These are phyloP conservation scores for Sebastes vulpes DNA, from an alignment of 2,797 vertebrate genomes.

Conservation along the genomic window DNA sequence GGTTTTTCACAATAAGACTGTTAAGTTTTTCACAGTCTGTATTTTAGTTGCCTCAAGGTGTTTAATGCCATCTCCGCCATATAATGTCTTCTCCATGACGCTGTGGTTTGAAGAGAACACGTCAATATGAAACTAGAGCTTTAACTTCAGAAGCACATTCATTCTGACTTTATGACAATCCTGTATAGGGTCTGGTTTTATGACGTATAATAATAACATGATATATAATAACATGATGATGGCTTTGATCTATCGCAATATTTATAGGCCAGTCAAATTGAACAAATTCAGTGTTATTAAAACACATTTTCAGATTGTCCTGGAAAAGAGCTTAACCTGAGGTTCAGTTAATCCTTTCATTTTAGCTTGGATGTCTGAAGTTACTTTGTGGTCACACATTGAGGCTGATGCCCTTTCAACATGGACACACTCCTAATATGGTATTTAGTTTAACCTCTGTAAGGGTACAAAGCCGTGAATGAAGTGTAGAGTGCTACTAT, in stretches of 20 bases:
- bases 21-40: neutral
- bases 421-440: neutral
- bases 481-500: neutral
- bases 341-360: constrained; percentile 37
- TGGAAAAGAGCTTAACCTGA: constrained; percentile 47
- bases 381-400: constrained; percentile 22
- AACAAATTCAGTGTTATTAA: constrained; percentile 35
- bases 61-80: neutral
- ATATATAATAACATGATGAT: constrained; percentile 36
- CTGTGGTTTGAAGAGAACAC: constrained; percentile 17
- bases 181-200: neutral
- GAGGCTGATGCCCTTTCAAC: constrained; percentile 40
- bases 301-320: constrained; percentile 12
- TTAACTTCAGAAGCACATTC: neutral
- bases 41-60: constrained; percentile 7
- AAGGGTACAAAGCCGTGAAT: neutral
- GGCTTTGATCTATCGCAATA: constrained; percentile 16
- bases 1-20: neutral
- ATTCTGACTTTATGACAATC: neutral
- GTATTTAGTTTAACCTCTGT: neutral
- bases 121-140: constrained; percentile 4
- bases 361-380: constrained; percentile 37
- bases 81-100: constrained; percentile 23
- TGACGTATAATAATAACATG: constrained; percentile 25
- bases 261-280: constrained; percentile 26